Base-by-base conservation (phyloP, 1,140 invertebrate species). In the Orius insidiosus region DNA sequence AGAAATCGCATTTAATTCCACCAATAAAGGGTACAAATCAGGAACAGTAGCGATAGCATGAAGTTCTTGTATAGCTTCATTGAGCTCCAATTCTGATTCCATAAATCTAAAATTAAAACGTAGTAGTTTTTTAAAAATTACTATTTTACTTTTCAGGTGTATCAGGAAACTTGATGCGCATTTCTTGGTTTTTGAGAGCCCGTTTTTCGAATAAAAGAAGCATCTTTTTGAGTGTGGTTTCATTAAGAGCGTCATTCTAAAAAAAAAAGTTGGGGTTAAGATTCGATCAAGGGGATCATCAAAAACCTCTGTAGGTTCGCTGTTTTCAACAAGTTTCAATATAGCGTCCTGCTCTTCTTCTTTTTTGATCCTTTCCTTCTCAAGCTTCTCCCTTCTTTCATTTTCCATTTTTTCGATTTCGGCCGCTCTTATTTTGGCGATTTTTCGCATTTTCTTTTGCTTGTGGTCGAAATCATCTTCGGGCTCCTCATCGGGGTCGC, bases 111-210 rank as follows among this genome's bases (percentile, higher is more conserved):
- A 47, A 40, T 19, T 24, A 19, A 11, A 43, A 44, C 8, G 24
- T 11, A 14, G 14, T 9, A n/a, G n/a, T n/a, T n/a, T n/a, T n/a
- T n/a, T n/a, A n/a, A n/a, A n/a, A n/a, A n/a, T n/a, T n/a, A n/a
- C 13, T 33, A 13, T 55, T 55, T 60, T 65, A 79, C 75, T 94
- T 95, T 60, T 96, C 87, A 34, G 96, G 89, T 55, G 85, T 77
- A 63, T 98, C 94, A 2, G 92, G 85, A 67, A 92, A 98, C 64
- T 99, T 99, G 1, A 98, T 96, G 55, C 96, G 73, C 80, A 96
- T 89, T 68, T 98, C 94, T 60, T 95, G 84, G 63, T 99, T 99
- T 63, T 82, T 90, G 0, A 94, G 66, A 35, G 84, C 80, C 59
- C 84, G 76, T 59, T 98, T 97, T 59, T 98, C 95, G 69, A 98